Base-by-base conservation (phyloP, 2,797 vertebrate genomes). In the Cossypha caffra region DNA sequence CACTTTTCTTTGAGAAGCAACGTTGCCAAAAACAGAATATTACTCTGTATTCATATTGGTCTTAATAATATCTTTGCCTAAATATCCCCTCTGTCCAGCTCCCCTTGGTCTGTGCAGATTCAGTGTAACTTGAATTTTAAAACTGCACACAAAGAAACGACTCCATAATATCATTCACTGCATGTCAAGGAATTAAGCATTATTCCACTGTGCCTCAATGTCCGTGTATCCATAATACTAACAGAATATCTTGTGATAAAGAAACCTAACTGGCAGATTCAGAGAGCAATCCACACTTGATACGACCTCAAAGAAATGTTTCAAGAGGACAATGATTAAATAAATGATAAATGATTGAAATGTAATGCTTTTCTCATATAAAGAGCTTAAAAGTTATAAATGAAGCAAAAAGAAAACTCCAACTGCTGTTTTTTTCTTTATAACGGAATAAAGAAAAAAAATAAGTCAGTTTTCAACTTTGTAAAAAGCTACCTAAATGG, bases 341-440 rank as follows among this genome's bases (percentile, higher is more conserved):
- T 28, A 50, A 77, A 4, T 33, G 45, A 89, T 51, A 85, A 88
- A 77, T 51, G 3, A 77, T 1, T 72, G 45, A 89, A 93, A 87
- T 76, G 3, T 74, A 92, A 91, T 83, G 61, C 37, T 93, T 89
- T 80, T 85, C 47, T 35, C 57, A 87, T 19, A 28, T 57, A 85
- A 94, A 64, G 31, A 67, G 45, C 40, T 77, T 80, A 77, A 33
- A 94, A 82, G 15, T 55, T 33, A 0, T 28, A 94, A 79, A 42
- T 89, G 69, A 93, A 88, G 50, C 55, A 96, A 83, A 95, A 89
- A 67, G 47, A 79, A 89, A 91, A 74, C 31, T 85, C 42, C 54
- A 87, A 92, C 71, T 59, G 35, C 57, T 85, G n/a, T 50, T 92
- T 64, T 83, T 52, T 33, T 92, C n/a, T 90, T 76, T 62, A 28